phyloP scores from a whole-genome alignment of 2,113 vertebrate species.

The Corythornis madagascariensis region DNA sequence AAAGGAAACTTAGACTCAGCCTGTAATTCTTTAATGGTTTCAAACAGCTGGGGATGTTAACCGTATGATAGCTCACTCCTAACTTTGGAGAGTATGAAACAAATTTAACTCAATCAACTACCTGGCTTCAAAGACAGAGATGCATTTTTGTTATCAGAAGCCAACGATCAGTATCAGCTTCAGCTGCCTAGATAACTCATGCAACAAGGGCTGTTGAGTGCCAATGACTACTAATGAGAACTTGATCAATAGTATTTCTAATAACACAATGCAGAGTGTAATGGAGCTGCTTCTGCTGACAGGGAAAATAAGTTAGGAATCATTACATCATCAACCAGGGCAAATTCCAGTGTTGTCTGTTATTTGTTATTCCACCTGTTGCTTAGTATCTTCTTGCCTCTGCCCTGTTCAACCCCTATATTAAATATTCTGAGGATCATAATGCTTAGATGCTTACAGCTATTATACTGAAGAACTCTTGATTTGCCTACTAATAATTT shows the following conservation, averaged over 20 bases:
- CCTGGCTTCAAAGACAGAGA: background rate
- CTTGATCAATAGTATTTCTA: conserved; percentile 43
- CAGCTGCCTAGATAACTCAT: background rate
- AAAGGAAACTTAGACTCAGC: conserved; percentile 4
- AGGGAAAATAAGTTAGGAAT: background rate
- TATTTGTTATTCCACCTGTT: background rate
- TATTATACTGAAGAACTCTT: background rate
- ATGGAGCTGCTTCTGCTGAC: background rate
- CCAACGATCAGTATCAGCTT: background rate
- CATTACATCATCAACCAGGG: fast-evolving
- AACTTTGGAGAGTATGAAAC: background rate
- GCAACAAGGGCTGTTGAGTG: background rate
- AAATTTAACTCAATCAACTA: conserved; percentile 29
- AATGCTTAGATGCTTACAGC: background rate
- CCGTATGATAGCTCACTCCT: background rate
- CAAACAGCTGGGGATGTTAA: background rate
- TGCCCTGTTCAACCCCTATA: background rate
- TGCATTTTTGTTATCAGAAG: conserved; percentile 16
- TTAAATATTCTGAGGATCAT: background rate
- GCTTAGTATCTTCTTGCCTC: background rate
- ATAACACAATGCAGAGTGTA: background rate
- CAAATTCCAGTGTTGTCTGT: background rate
- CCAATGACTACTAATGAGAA: conserved; percentile 49
- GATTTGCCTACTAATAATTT: background rate
- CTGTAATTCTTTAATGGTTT: conserved; percentile 20